phyloP scores from a whole-genome alignment of 2,113 vertebrate species.

The Abramis brama region DNA sequence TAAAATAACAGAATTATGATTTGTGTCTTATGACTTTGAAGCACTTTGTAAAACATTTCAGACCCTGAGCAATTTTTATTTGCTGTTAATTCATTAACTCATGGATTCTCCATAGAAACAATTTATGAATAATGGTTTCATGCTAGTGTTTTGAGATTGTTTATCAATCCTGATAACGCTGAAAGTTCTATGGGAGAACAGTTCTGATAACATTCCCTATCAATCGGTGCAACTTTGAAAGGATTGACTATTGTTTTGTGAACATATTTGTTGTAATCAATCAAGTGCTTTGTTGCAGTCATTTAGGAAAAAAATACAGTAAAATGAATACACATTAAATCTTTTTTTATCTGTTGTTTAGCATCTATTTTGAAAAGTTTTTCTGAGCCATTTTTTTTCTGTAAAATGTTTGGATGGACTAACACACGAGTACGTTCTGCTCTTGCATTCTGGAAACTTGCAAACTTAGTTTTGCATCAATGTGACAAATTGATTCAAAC shows the following conservation, averaged over 20 bases:
- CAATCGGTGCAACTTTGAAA: constrained; percentile 16
- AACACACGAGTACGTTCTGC: not conserved
- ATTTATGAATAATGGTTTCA: not conserved
- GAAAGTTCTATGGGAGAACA: not conserved
- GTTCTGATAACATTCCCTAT: not conserved
- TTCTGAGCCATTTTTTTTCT: not conserved
- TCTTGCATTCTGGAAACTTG: constrained; percentile 2
- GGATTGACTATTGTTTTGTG: not conserved
- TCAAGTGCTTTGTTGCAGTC: not conserved
- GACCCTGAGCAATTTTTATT: not conserved
- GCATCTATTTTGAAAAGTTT: not conserved
- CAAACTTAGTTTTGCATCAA: constrained; percentile 18
- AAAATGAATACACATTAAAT: not conserved
- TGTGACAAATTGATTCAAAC: constrained; percentile 31
- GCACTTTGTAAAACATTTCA: not conserved
- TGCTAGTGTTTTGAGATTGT: not conserved
- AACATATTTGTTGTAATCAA: not conserved
- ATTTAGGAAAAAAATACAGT: not conserved
- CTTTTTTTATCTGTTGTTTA: not conserved
- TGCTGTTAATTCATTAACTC: not conserved
- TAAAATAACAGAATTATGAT: too few relatives aligned
- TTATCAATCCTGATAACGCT: not conserved
- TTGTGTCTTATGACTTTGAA: not conserved
- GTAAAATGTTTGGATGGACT: not conserved
- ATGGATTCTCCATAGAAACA: too few relatives aligned